Percentiles rank a stretch among this genome's conserved stretches.
These are phyloP conservation scores for Prunella fulvescens DNA, from an alignment of 2,113 vertebrate genomes.

Conservation along the genomic window DNA sequence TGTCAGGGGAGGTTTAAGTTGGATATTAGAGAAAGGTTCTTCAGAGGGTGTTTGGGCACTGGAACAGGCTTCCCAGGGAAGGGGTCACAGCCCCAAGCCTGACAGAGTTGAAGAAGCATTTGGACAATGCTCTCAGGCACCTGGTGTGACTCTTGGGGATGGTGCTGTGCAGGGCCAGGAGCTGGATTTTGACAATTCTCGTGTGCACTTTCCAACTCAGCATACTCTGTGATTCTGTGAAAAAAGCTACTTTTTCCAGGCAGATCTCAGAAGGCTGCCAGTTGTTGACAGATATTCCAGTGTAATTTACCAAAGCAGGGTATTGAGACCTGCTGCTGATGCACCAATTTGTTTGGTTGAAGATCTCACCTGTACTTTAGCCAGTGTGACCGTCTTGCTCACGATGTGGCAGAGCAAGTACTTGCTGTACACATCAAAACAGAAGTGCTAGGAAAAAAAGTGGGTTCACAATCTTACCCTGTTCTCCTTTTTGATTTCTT, in stretches of 20 bases:
- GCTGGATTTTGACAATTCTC: accelerated
- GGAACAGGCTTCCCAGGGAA: neutral
- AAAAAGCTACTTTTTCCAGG: neutral
- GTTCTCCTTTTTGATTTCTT: neutral
- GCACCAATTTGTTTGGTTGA: neutral
- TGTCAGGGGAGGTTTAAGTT: neutral
- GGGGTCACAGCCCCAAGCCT: accelerated
- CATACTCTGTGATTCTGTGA: neutral
- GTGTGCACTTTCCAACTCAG: neutral
- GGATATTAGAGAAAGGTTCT: neutral
- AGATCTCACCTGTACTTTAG: neutral
- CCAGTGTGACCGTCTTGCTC: neutral
- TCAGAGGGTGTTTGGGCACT: accelerated
- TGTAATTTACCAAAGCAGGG: neutral
- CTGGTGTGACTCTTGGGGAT: neutral
- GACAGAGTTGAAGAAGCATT: neutral
- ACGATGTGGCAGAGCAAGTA: neutral
- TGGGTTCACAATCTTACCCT: neutral
- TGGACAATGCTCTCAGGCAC: neutral
- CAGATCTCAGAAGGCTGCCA: neutral
- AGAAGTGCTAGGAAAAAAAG: neutral
- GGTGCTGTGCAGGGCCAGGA: neutral
- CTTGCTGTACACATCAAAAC: accelerated
- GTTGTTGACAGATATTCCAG: neutral
- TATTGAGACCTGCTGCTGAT: neutral